A percentile compares a stretch with the other conserved stretches of the same genome.
Evolutionary conservation across 1,140 invertebrate species (phyloP).

Genomic region (Hylyphantes graminicola): DNA sequence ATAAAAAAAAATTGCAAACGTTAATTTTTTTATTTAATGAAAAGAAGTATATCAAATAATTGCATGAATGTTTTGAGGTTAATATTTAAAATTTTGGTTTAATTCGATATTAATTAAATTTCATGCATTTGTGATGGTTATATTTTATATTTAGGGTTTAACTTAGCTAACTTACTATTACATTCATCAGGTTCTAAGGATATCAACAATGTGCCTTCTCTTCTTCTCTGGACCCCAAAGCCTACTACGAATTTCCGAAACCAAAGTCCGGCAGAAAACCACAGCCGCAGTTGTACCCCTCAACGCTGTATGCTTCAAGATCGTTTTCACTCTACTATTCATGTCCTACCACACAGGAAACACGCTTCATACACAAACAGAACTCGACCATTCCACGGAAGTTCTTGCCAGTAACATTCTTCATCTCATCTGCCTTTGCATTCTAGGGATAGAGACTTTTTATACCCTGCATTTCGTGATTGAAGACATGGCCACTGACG

Average conservation of each 20-base stretch:
- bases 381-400: no score
- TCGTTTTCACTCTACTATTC: background rate
- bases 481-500: slow-evolving; percentile 44
- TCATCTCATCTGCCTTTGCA: slow-evolving; percentile 6
- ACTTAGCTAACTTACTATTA: no score
- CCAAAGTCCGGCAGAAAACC: background rate
- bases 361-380: background rate
- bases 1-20: no score
- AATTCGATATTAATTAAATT: no score
- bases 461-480: slow-evolving; percentile 18
- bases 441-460: slow-evolving; percentile 19
- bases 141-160: no score
- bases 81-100: no score
- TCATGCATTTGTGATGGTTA: no score
- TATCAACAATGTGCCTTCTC: slow-evolving; percentile 9
- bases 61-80: no score
- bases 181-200: slow-evolving; percentile 18
- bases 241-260: slow-evolving; percentile 13
- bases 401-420: slow-evolving; percentile 12
- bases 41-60: no score
- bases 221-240: slow-evolving; percentile 51
- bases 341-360: background rate
- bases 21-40: no score
- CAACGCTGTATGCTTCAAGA: slow-evolving; percentile 12
- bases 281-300: slow-evolving; percentile 9